Base-by-base conservation (phyloP, 1,140 invertebrate species). In the Paracyclopina nana region DNA sequence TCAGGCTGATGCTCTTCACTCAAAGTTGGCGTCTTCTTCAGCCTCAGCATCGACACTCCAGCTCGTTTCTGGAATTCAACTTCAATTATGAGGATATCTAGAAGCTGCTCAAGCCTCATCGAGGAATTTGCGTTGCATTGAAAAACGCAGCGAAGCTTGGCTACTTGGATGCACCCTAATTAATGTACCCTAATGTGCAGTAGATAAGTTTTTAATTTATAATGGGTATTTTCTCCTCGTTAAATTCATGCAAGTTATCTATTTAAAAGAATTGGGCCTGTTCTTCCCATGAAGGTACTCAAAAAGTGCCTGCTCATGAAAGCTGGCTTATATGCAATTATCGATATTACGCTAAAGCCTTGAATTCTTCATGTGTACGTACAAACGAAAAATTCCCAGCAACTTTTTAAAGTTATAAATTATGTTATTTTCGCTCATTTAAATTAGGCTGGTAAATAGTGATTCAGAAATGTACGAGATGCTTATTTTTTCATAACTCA, bases 41-140 rank as follows among this genome's bases (percentile, higher is more conserved):
- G 34, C 34, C 34, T 38, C 34, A 38, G 14, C 34, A 38, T 38
- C n/a, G 34, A 38, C 34, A 38, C 20, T n/a, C 34, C n/a, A n/a
- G n/a, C n/a, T 38, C 14, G 34, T 8, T 3, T n/a, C 14, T 38
- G 34, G 34, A 20, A 8, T 2, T 20, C 8, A 38, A 38, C 20
- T 20, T 38, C 3, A 38, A 8, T 38, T n/a, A 20, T 16, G 34
- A n/a, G 34, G 34, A 9, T 2, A 38, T 4, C 9, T 38, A n/a
- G 34, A 5, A 8, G 29, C 34, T 38, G n/a, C n/a, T n/a, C n/a
- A 38, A 2, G 14, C 34, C 9, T 38, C 5, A 38, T 38, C 2
- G 34, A 38, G 8, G 34, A 38, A 38, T 5, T 20, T 38, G 5
- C 34, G n/a, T 38, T 38, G 34, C 14, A 8, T 8, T 38, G 34